A percentile compares a stretch with the other conserved stretches of the same genome.
Conservation (phyloP, 2,113 vertebrate species). For the Sylvilagus bachmani region DNA sequence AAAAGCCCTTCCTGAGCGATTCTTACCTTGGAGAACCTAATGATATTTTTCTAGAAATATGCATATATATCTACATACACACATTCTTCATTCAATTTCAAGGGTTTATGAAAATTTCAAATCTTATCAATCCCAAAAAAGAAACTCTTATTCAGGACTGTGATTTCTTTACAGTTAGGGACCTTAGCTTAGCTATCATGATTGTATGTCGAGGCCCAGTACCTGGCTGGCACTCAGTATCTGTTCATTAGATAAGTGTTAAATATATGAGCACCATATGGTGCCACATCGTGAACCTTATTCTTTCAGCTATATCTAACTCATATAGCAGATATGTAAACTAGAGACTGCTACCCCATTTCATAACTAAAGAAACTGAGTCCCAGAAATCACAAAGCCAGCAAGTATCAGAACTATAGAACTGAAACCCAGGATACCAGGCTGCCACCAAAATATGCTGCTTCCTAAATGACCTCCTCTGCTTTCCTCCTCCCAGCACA, state of each 20-base stretch:
- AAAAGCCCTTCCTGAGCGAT: neutral
- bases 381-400: neutral
- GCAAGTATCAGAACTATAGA: neutral
- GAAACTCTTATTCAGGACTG: neutral
- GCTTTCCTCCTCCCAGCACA: neutral
- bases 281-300: neutral
- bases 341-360: neutral
- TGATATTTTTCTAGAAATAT: neutral
- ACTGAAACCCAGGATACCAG: neutral
- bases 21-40: neutral
- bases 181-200: neutral
- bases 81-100: neutral
- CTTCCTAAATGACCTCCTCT: neutral
- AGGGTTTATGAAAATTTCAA: neutral
- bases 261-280: neutral
- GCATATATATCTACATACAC: neutral
- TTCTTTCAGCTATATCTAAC: neutral
- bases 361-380: slow-evolving; percentile 4
- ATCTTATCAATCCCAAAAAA: neutral
- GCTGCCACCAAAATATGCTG: neutral
- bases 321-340: neutral
- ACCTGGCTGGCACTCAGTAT: neutral
- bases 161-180: neutral
- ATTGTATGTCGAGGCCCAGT: neutral
- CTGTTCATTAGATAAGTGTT: neutral